phyloP scores from a whole-genome alignment of 1,140 invertebrate genomes.

The Halesus radiatus region DNA sequence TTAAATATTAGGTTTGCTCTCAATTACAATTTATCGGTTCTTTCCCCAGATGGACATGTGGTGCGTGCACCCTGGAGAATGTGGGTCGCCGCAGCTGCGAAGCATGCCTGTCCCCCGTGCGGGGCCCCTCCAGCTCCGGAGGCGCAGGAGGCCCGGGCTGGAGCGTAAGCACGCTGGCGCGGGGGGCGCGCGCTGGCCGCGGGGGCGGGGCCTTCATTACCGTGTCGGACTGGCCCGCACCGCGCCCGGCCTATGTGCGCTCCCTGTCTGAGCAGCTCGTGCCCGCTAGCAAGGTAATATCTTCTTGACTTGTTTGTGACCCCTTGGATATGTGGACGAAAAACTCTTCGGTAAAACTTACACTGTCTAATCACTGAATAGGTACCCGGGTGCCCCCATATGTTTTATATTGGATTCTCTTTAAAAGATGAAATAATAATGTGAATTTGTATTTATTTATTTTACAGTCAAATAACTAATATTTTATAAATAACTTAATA shows the following conservation, averaged over 20 bases:
- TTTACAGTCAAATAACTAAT: too few relatives aligned
- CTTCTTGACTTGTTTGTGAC: too few relatives aligned
- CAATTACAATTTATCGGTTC: neutral
- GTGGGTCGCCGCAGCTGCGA: conserved; percentile 62
- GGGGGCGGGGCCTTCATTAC: conserved; percentile 67
- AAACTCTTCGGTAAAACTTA: too few relatives aligned
- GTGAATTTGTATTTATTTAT: too few relatives aligned
- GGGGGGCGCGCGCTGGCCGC: conserved; percentile 63
- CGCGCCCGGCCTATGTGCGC: conserved; percentile 72
- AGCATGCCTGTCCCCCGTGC: conserved; percentile 66
- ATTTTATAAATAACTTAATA: too few relatives aligned
- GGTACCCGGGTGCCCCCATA: too few relatives aligned
- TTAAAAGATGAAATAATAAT: too few relatives aligned
- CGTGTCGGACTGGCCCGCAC: conserved; percentile 65
- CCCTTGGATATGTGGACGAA: too few relatives aligned
- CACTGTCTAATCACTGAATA: too few relatives aligned
- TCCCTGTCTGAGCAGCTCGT: conserved; percentile 75
- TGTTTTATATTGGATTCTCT: too few relatives aligned
- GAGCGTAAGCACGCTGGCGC: conserved; percentile 66
- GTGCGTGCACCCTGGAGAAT: neutral
- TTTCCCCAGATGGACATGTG: neutral
- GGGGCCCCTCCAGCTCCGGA: conserved; percentile 65
- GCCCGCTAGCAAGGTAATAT: conserved; percentile 68
- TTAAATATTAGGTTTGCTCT: too few relatives aligned
- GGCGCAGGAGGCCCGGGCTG: conserved; percentile 63